Percentiles rank a stretch among this genome's conserved stretches.
These are phyloP conservation scores for Patella pellucida DNA, from an alignment of 2,888 invertebrate genomes.

Conservation along the genomic window DNA sequence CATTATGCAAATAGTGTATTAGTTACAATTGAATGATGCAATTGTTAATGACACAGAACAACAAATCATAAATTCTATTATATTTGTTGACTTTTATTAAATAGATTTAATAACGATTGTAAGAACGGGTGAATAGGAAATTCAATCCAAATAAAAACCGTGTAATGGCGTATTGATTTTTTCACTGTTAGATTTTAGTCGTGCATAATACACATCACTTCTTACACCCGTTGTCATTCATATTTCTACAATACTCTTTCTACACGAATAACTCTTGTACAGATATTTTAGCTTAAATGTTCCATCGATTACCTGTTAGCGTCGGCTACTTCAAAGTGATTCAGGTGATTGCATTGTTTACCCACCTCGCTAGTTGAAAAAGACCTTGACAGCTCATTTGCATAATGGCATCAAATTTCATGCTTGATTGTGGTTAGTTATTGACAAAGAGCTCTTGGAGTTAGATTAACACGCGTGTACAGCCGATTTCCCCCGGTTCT, in stretches of 20 bases:
- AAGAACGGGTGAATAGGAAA: neutral
- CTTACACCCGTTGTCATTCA: neutral
- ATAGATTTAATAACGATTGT: conserved; percentile 1
- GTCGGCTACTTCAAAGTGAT: conserved; percentile 11
- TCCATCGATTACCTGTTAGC: conserved; percentile 10
- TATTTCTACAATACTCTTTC: neutral
- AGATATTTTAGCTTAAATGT: conserved; percentile 10
- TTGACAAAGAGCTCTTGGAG: conserved; percentile 10
- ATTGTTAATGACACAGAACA: too few relatives aligned
- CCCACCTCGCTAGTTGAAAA: conserved; percentile 11
- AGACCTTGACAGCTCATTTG: conserved; percentile 10
- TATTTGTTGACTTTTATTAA: neutral
- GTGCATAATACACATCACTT: neutral
- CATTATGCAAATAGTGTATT: too few relatives aligned
- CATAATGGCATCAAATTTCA: conserved; percentile 10
- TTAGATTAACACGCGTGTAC: conserved; percentile 11
- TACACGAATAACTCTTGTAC: conserved; percentile 7
- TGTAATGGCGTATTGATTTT: neutral
- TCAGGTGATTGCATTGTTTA: conserved; percentile 12
- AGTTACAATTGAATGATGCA: too few relatives aligned
- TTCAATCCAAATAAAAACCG: neutral
- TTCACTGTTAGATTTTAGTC: conserved; percentile 3
- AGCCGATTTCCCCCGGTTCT: conserved; percentile 5
- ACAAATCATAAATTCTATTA: too few relatives aligned
- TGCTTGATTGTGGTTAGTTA: conserved; percentile 9